Evolutionary conservation across 1,140 invertebrate genomes (phyloP), one percentile per base, ranked within the genome.

Genomic region (Brachionus rotundiformis): DNA sequence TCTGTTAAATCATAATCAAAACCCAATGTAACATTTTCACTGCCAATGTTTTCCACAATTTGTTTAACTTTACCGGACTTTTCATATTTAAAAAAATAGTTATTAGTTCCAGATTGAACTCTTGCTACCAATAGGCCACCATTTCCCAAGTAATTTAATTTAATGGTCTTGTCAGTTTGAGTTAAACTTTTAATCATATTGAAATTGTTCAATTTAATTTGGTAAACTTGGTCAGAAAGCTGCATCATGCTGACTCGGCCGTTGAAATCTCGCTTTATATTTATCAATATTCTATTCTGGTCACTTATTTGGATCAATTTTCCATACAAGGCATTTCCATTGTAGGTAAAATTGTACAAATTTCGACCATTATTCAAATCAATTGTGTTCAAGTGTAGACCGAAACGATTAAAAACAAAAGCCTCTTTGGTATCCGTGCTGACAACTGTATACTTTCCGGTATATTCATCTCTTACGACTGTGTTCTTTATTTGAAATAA

Each of bases 321-420:
- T 0, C 95, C 95, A 85, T 95, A 96, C 83, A 94, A 96, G 0
- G 95, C 97, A 85, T 96, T 96, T 0, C 97, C 94, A 83, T 95
- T 97, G 87, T 98, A 98, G 0, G 94, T 93, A 85, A 98, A 98
- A 1, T 93, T 91, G 85, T 96, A 98, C 79, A 93, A 92, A 0
- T 92, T 94, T 86, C 95, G 93, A 0, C 94, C 93, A 0, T 95
- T 98, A 2, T 96, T 88, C 81, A 97, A 95, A 86, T 96, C 96
- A 82, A 92, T 93, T 0, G 95, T 98, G 36, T 92, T 92, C 1
- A 94, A 92, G 84, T 98, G 95, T 86, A 97, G 95, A 0, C 95
- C 96, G 85, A 96, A 96, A 83, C 94, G 90, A 85, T 98, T 98
- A 86, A 98, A 98, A 0, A 96, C 92, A 85, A 96, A 98, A 36